Evolutionary conservation across 2,797 vertebrate species (phyloP), one percentile per base, ranked within the genome.

Genomic region (Harpagifer antarcticus): DNA sequence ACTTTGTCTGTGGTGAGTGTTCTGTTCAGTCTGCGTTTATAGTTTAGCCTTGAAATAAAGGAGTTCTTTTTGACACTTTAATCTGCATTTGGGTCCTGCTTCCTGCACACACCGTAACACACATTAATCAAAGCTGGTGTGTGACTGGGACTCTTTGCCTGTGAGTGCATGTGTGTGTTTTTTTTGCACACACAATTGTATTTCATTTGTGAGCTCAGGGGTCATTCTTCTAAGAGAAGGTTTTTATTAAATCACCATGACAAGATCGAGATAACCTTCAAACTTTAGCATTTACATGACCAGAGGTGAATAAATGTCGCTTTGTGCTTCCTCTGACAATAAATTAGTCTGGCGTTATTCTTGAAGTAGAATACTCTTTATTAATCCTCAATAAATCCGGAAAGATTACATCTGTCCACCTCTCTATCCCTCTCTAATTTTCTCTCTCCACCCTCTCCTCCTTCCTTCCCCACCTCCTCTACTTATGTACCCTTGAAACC

Each of bases 211-310:
- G 65, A 72, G 56, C 70, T 68, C 48, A 37, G 49, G 61, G 81
- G 73, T 74, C 66, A 52, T 42, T 77, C 47, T 72, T 68, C 54
- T 72, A 50, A 76, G 47, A 76, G 19, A 74, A 60, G 83, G 42
- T 75, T 87, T 78, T 84, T 76, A 89, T 91, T 91, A 74, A 92
- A 89, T 92, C 86, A 85, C 68, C 57, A 45, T 68, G 78, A 81
- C 65, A 69, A 71, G 68, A 57, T 68, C 37, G 65, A 66, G 88
- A 91, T 91, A 87, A 90, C 88, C 85, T 84, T 70, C 76, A 64
- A 86, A 72, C 79, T 84, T 72, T 78, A 60, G 63, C 76, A 83
- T 89, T 87, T 87, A 60, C 76, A 69, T 61, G 68, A 81, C 67
- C 63, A 23, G 27, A 85, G 50, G 62, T 65, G 68, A 86, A 74